A percentile compares a stretch with the other conserved stretches of the same genome.
Evolutionary conservation across 2,888 invertebrate species (phyloP).

Genomic region (Lycia hirtaria): DNA sequence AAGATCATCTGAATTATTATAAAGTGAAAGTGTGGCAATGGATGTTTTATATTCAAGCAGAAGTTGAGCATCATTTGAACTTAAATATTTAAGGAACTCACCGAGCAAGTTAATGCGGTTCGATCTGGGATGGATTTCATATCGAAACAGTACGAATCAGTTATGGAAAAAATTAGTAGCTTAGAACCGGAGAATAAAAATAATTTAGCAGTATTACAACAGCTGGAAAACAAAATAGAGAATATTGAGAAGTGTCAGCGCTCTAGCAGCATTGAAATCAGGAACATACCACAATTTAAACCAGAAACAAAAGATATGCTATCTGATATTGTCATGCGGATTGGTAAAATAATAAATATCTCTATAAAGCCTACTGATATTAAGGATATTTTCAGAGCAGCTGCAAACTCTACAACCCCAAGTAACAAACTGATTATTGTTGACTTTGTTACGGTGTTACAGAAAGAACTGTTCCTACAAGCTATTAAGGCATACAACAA

Average conservation of each 20-base stretch:
- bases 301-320: background rate
- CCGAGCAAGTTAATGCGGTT: background rate
- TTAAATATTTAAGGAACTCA: background rate
- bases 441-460: background rate
- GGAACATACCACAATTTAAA: background rate
- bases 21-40: too few species aligned
- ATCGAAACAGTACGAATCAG: background rate
- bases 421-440: background rate
- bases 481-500: background rate
- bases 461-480: background rate
- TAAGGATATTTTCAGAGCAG: background rate
- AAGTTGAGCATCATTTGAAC: too few species aligned
- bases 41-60: too few species aligned
- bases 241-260: background rate
- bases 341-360: background rate
- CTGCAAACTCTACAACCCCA: background rate
- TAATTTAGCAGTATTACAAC: background rate
- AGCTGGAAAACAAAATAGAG: background rate
- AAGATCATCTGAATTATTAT: too few species aligned
- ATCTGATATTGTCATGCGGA: background rate
- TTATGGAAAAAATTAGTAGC: background rate
- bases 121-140: background rate
- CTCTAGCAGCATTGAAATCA: background rate
- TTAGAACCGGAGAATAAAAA: background rate
- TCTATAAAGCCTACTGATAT: background rate